Base-by-base conservation (phyloP, 2,888 invertebrate species). In the Ormyrus pomaceus region DNA sequence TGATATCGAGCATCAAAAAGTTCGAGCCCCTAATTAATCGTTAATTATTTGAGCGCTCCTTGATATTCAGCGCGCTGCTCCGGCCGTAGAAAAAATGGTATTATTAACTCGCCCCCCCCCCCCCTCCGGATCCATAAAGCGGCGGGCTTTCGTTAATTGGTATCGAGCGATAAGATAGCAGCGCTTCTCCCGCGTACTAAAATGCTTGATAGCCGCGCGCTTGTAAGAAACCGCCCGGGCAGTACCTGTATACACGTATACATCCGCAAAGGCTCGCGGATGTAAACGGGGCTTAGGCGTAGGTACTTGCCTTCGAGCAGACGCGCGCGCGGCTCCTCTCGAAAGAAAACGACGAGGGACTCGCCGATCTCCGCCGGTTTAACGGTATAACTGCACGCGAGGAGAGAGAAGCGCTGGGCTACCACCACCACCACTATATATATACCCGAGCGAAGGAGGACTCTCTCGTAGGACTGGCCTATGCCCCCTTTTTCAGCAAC, bases 351-450 rank as follows among this genome's bases (percentile, higher is more conserved):
- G 68, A 65, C 34, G 59, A 34, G 51, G 34, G 34, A 34, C 34
- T 34, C 34, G 34, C 34, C 34, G 34, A 34, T 34, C 34, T 34
- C 34, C 34, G 34, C 34, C 72, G 13, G 62, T 64, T 77, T 77
- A 77, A 77, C 70, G 77, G 77, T 77, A 77, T 7, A 61, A 13
- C 46, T 46, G 72, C 9, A 56, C 50, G 46, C 13, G n/a, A 7
- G 64, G 46, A 11, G 55, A 46, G 68, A 69, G 55, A 45, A 55
- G 51, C 34, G 51, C 10, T 51, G 48, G 50, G 19, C 65, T 13
- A 50, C 10, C 19, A 53, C 34, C 34, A 34, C 34, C 34, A 34
- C 34, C 34, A 34, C 34, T 1, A 19, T 1, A n/a, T 56, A 11
- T 56, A 56, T 45, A 45, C 10, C 62, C 46, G 46, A 10, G 46